Conservation (phyloP, 2,113 vertebrate genomes). For the Panthera tigris region DNA sequence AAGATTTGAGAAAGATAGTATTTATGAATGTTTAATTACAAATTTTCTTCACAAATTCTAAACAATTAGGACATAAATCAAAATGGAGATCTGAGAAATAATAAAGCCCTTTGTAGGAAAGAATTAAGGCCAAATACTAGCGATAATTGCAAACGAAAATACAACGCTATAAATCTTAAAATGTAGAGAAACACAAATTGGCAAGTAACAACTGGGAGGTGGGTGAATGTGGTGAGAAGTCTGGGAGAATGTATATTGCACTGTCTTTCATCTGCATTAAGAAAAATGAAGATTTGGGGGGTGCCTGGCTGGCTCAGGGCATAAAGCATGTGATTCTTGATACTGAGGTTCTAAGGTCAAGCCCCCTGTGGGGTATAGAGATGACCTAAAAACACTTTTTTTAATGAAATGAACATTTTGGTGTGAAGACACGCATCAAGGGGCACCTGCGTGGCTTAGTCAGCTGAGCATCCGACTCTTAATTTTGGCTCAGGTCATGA, state of each 20-base stretch:
- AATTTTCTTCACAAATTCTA: background rate
- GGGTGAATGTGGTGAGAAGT: background rate
- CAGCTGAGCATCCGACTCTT: too few relatives aligned
- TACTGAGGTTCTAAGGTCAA: background rate
- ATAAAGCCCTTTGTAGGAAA: background rate
- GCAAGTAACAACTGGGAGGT: background rate
- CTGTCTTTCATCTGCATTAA: background rate
- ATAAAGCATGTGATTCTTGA: background rate
- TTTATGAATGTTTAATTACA: background rate
- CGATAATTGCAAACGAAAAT: background rate
- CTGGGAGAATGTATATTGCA: background rate
- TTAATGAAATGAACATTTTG: background rate
- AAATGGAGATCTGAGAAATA: background rate
- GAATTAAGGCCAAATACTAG: background rate
- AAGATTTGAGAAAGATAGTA: background rate
- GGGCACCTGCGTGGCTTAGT: too few relatives aligned
- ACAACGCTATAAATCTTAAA: background rate
- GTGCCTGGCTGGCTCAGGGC: background rate
- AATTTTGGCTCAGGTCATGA: too few relatives aligned
- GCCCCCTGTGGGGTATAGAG: background rate
- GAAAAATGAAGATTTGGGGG: background rate
- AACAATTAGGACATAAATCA: constrained; percentile 6
- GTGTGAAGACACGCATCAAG: background rate
- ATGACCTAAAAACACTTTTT: background rate
- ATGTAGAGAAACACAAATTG: background rate